Percentiles rank a stretch among this genome's conserved stretches.
phyloP scores from a whole-genome alignment of 2,888 invertebrate species.

The Platycnemis pennipes region DNA sequence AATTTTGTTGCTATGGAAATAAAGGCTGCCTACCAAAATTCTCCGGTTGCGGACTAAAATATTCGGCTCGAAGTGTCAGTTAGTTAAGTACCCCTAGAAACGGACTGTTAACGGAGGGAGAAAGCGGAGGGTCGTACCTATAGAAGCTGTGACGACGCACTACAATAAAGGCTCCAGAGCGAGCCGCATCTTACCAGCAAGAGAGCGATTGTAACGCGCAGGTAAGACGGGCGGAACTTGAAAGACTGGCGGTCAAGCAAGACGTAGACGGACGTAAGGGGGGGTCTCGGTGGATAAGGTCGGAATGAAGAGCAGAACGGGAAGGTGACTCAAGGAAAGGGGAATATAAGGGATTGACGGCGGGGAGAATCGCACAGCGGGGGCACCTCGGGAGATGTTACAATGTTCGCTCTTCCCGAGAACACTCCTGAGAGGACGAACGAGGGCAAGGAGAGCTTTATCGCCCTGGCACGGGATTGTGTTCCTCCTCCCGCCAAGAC shows the following conservation, averaged over 20 bases:
- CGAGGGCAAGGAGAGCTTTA: not conserved
- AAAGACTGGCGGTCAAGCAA: no score
- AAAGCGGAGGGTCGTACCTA: not conserved
- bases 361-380: constrained; percentile 56
- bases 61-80: no score
- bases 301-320: not conserved
- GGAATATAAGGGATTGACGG: not conserved
- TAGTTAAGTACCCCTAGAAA: no score
- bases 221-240: not conserved
- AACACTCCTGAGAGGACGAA: not conserved
- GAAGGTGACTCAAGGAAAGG: not conserved
- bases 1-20: no score
- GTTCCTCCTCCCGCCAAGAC: not conserved
- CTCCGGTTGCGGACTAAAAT: no score
- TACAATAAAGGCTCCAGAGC: not conserved
- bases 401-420: not conserved
- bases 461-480: not conserved
- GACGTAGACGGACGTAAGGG: not conserved
- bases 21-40: no score
- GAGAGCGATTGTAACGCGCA: not conserved
- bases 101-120: no score
- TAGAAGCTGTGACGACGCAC: not conserved
- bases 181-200: not conserved
- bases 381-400: constrained; percentile 48
- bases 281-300: not conserved